Evolutionary conservation across 1,140 invertebrate species (phyloP).

Genomic region (Plutomurus gul): DNA sequence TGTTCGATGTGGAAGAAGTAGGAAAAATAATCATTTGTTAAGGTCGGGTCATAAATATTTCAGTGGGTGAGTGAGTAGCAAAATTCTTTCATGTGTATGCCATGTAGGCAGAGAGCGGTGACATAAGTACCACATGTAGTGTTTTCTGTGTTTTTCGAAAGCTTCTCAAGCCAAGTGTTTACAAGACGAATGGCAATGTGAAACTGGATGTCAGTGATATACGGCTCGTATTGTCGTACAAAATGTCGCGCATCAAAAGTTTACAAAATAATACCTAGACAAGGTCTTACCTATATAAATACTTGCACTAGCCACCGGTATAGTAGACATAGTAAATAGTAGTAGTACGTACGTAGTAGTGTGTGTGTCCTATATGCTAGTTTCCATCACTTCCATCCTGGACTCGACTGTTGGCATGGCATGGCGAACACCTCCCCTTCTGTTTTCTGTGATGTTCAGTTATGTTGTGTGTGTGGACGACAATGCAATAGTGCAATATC

Average conservation of each 20-base stretch:
- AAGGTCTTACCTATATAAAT: slow-evolving; percentile 5
- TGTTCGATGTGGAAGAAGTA: slow-evolving; percentile 6
- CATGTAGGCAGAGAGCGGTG: slow-evolving; percentile 39
- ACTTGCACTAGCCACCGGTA: background rate
- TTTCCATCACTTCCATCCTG: background rate
- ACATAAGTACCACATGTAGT: slow-evolving; percentile 46
- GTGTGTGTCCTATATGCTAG: background rate
- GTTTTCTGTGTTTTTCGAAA: slow-evolving; percentile 44
- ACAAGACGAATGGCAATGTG: slow-evolving; percentile 49
- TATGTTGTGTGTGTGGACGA: too few species aligned
- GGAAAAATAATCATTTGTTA: slow-evolving; percentile 48
- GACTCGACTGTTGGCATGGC: background rate
- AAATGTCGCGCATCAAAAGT: slow-evolving; percentile 47
- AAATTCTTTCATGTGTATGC: slow-evolving; percentile 38
- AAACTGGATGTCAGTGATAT: slow-evolving; percentile 50
- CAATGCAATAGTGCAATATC: background rate
- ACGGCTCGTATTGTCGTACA: slow-evolving; percentile 43
- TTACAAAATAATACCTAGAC: slow-evolving; percentile 40
- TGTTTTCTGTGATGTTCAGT: background rate
- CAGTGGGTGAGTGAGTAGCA: slow-evolving; percentile 44
- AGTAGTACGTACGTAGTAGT: background rate
- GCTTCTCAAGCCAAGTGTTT: slow-evolving; percentile 47
- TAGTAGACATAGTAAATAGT: background rate
- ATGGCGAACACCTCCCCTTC: background rate
- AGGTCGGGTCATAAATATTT: slow-evolving; percentile 50